Evolutionary conservation across 1,140 invertebrate genomes (phyloP).

Genomic region (Lineus longissimus): DNA sequence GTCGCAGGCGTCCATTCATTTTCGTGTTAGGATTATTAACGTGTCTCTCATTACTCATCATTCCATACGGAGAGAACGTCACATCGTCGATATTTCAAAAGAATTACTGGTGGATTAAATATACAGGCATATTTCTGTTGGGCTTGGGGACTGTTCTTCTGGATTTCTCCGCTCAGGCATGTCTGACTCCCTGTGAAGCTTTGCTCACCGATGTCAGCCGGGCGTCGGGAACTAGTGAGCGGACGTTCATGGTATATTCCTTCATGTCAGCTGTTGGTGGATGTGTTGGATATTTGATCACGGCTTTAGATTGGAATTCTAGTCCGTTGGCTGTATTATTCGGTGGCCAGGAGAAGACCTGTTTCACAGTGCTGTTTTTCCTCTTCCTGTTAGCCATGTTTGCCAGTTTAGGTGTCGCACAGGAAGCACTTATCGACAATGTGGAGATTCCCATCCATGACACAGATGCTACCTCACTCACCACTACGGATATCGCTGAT

Average conservation of each 20-base stretch:
- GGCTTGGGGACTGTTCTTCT: constrained; percentile 53
- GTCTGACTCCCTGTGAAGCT: constrained; percentile 57
- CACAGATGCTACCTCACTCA: too few species aligned
- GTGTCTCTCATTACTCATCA: constrained; percentile 47
- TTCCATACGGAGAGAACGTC: constrained; percentile 46
- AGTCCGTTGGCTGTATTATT: constrained; percentile 40
- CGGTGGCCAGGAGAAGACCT: constrained; percentile 44
- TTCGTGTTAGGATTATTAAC: constrained; percentile 47
- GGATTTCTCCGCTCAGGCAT: constrained; percentile 56
- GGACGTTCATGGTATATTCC: constrained; percentile 56
- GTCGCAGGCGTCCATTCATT: constrained; percentile 57
- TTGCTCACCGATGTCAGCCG: constrained; percentile 53
- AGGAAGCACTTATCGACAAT: constrained; percentile 19
- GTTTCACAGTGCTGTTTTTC: constrained; percentile 45
- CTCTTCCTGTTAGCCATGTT: constrained; percentile 40
- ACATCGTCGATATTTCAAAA: constrained; percentile 23
- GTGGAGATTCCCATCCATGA: constrained; percentile 16
- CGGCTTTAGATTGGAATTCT: constrained; percentile 56
- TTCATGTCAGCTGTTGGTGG: constrained; percentile 56
- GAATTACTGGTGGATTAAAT: constrained; percentile 23
- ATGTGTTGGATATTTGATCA: constrained; percentile 56
- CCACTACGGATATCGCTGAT: too few species aligned
- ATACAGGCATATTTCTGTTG: constrained; percentile 36
- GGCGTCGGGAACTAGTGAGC: constrained; percentile 41
- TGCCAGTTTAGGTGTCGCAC: constrained; percentile 38